These are phyloP conservation scores for Nasonia longicornis DNA, from an alignment of 1,140 invertebrate species.

Conservation along the genomic window DNA sequence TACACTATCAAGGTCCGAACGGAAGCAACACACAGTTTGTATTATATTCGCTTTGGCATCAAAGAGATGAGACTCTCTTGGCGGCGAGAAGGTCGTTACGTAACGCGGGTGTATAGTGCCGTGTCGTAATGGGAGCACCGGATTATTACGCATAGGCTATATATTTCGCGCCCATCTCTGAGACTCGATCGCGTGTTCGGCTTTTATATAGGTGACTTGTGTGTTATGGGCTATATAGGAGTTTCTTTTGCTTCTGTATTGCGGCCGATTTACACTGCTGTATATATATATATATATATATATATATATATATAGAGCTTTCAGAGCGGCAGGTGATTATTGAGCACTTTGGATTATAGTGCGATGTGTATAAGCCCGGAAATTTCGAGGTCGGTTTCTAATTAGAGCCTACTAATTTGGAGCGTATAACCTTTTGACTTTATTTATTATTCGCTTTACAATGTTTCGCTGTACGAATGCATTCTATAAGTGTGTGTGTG, in stretches of 20 bases:
- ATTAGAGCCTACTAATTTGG: neutral
- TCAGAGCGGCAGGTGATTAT: neutral
- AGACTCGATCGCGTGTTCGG: neutral
- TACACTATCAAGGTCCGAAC: neutral
- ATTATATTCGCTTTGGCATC: neutral
- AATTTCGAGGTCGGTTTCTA: neutral
- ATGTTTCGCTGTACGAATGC: too few relatives aligned
- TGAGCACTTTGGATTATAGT: neutral
- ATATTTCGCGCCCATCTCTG: neutral
- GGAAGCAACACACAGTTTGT: neutral
- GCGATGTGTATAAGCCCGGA: neutral
- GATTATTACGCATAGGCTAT: constrained; percentile 31
- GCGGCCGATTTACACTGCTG: neutral
- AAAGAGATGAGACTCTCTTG: neutral
- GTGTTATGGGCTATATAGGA: too few relatives aligned
- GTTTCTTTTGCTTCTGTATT: neutral
- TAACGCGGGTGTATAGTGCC: neutral
- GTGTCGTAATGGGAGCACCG: constrained; percentile 41
- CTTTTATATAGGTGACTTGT: too few relatives aligned
- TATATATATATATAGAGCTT: neutral
- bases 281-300: too few relatives aligned
- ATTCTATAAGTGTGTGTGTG: too few relatives aligned
- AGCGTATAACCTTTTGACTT: neutral
- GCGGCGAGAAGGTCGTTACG: constrained; percentile 32
- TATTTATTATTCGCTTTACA: too few relatives aligned